A percentile compares a stretch with the other conserved stretches of the same genome.
Evolutionary conservation across 2,888 invertebrate genomes (phyloP).

Genomic region (Ophioninae sp.): DNA sequence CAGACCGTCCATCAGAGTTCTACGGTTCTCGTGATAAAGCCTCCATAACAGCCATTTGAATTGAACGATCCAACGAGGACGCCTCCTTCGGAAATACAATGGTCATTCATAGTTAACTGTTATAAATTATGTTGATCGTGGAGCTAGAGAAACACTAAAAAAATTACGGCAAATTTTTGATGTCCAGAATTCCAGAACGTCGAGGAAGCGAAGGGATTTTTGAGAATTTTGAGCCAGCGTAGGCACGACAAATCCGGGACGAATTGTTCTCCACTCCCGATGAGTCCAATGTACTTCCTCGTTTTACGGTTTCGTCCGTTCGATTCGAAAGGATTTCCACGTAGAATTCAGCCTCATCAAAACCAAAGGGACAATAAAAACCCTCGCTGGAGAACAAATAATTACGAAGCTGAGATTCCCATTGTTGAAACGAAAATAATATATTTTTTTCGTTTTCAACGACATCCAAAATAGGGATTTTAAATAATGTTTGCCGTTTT

Average conservation of each 20-base stretch:
- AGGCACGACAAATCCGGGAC: conserved; percentile 50
- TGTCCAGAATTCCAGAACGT: neutral
- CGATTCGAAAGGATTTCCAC: conserved; percentile 81
- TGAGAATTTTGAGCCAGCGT: conserved; percentile 43
- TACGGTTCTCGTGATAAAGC: conserved; percentile 78
- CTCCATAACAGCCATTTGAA: conserved; percentile 81
- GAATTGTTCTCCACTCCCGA: conserved; percentile 14
- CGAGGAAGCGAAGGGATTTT: conserved; percentile 19
- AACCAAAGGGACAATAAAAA: conserved; percentile 79
- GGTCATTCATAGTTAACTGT: too few species aligned
- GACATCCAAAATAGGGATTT: too few species aligned
- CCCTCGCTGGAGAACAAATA: conserved; percentile 67
- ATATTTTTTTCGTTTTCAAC: too few species aligned
- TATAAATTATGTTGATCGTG: too few species aligned
- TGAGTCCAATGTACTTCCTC: neutral
- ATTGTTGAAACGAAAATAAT: too few species aligned
- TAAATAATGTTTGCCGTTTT: too few species aligned
- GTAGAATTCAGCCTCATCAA: conserved; percentile 83
- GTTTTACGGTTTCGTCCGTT: neutral
- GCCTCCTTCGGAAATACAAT: conserved; percentile 70
- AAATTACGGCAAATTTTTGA: too few species aligned
- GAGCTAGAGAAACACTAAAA: too few species aligned
- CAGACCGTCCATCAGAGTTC: conserved; percentile 70
- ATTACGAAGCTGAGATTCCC: neutral
- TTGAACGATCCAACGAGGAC: conserved; percentile 80